Percentiles rank a stretch among this genome's conserved stretches.
Evolutionary conservation across 2,797 vertebrate genomes (phyloP).

Genomic region (Bradypodion pumilum): DNA sequence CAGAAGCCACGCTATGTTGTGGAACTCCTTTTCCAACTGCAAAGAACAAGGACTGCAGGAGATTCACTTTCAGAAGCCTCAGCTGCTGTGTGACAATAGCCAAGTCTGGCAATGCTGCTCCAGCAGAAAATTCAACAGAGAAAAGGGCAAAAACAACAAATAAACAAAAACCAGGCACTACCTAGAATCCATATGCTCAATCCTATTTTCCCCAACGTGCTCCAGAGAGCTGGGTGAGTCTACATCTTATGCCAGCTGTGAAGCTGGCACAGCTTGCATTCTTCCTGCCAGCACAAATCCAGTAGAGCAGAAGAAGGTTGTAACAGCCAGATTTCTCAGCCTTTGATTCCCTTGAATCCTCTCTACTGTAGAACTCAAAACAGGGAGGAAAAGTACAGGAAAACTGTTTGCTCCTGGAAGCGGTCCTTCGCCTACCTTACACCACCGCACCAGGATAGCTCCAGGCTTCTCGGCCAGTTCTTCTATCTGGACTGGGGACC

Average conservation of each 20-base stretch:
- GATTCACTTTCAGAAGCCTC: background rate
- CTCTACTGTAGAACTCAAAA: no score
- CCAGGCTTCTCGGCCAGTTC: slow-evolving; percentile 94
- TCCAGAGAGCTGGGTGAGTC: background rate
- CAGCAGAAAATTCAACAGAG: background rate
- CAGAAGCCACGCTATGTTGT: background rate
- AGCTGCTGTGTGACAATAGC: background rate
- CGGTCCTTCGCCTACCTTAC: slow-evolving; percentile 83
- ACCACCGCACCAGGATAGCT: slow-evolving; percentile 92
- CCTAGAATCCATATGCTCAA: no score
- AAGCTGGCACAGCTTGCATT: background rate
- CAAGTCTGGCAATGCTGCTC: no score
- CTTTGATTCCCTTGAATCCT: background rate
- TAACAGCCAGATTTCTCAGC: background rate
- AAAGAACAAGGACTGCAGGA: background rate
- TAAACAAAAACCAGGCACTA: no score
- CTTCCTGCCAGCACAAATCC: background rate
- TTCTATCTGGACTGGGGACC: slow-evolving; percentile 93
- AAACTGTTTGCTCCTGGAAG: background rate
- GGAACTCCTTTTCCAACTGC: background rate
- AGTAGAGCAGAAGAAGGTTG: background rate
- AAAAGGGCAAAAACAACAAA: background rate
- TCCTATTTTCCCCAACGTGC: no score
- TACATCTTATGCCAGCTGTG: no score
- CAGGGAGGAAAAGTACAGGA: background rate